These are phyloP conservation scores for Tiphia femorata DNA, from an alignment of 2,888 invertebrate genomes.

Conservation along the genomic window DNA sequence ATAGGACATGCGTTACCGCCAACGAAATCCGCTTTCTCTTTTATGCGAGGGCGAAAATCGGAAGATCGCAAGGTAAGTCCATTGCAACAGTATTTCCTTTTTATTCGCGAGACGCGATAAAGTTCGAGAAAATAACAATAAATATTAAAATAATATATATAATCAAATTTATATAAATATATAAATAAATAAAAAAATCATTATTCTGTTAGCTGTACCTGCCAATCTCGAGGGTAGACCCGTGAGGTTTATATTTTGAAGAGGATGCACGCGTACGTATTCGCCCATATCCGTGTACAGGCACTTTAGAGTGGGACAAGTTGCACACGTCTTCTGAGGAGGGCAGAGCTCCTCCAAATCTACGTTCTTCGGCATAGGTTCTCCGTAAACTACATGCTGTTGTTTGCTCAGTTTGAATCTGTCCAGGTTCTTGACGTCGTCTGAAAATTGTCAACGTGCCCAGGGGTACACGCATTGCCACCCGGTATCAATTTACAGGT, in stretches of 20 bases:
- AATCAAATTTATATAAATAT: background rate
- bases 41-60: too few relatives aligned
- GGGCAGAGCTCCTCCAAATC: slow-evolving; percentile 75
- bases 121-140: too few relatives aligned
- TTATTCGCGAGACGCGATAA: too few relatives aligned
- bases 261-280: slow-evolving; percentile 53
- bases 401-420: slow-evolving; percentile 48
- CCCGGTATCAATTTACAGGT: too few relatives aligned
- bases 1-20: too few relatives aligned
- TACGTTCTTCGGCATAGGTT: slow-evolving; percentile 74
- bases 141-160: too few relatives aligned
- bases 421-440: slow-evolving; percentile 42
- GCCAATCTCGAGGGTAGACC: slow-evolving; percentile 54
- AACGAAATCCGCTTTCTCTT: too few relatives aligned
- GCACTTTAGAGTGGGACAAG: slow-evolving; percentile 73
- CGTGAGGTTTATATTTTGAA: slow-evolving; percentile 52
- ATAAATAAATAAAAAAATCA: background rate
- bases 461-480: too few relatives aligned
- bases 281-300: slow-evolving; percentile 56
- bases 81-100: too few relatives aligned
- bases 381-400: slow-evolving; percentile 71
- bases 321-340: slow-evolving; percentile 73
- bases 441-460: too few relatives aligned
- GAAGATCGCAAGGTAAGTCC: too few relatives aligned
- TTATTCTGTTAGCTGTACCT: slow-evolving; percentile 48